Conservation (phyloP, 2,113 vertebrate genomes). For the Megaptera novaeangliae region DNA sequence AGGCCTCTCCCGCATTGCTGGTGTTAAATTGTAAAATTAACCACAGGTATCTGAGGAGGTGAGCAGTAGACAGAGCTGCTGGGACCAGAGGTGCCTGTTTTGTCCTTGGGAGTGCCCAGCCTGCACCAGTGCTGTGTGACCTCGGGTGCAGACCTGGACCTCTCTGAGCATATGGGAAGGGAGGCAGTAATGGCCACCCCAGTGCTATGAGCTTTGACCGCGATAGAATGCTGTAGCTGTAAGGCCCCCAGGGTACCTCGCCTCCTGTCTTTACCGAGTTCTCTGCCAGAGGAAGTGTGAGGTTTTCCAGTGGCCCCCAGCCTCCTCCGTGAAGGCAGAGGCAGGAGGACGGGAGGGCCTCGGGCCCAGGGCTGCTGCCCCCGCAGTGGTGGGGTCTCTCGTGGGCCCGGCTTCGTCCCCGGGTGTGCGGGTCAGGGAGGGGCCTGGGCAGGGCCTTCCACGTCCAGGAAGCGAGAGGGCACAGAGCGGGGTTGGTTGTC, state of each 20-base stretch:
- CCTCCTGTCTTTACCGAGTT: not conserved
- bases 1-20: not conserved
- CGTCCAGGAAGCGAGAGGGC: not conserved
- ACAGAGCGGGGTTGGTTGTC: not conserved
- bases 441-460: not conserved
- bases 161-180: not conserved
- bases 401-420: not conserved
- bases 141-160: not conserved
- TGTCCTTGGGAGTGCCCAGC: not conserved
- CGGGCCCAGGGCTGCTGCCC: not conserved
- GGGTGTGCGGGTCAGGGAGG: not conserved
- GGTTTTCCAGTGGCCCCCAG: not conserved
- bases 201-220: not conserved
- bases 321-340: not conserved
- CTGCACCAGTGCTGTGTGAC: not conserved
- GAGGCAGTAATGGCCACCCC: not conserved
- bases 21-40: not conserved
- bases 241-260: not conserved
- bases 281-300: not conserved
- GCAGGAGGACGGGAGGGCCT: not conserved
- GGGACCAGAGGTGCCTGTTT: not conserved
- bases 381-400: not conserved
- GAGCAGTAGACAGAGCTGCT: not conserved
- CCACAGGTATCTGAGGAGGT: not conserved
- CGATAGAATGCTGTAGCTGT: not conserved